Conservation (phyloP, 2,113 vertebrate species). For the Anhinga rufa region DNA sequence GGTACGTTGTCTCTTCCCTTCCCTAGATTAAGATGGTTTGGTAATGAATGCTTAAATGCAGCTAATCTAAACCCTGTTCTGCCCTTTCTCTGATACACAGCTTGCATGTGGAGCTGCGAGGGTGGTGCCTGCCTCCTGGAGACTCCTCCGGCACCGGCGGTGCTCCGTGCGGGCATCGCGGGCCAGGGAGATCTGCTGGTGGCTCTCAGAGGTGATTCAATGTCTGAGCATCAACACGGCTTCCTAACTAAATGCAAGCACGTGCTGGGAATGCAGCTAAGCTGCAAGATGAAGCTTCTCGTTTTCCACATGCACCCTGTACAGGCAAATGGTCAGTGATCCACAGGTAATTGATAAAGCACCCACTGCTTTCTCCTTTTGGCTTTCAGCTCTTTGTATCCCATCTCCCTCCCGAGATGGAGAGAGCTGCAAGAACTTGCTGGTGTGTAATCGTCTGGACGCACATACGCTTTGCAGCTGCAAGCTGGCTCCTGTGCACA, state of each 20-base stretch:
- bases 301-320: not conserved
- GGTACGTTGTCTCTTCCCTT: rapidly evolving
- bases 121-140: not conserved
- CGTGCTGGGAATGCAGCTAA: not conserved
- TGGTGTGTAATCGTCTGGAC: not conserved
- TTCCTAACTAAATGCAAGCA: not conserved
- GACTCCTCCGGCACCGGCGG: not conserved
- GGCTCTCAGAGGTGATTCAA: not conserved
- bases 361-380: not conserved
- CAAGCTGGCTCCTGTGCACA: not conserved
- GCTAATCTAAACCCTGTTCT: not conserved
- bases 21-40: not conserved
- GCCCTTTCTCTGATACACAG: rapidly evolving
- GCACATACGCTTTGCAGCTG: not conserved
- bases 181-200: not conserved
- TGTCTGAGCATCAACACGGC: not conserved
- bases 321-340: not conserved
- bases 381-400: not conserved
- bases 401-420: rapidly evolving
- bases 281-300: not conserved
- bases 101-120: not conserved
- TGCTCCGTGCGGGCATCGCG: rapidly evolving
- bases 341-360: not conserved
- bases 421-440: not conserved
- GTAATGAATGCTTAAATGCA: not conserved